phyloP scores from a whole-genome alignment of 2,888 invertebrate species.

The Ferrisia virgata region DNA sequence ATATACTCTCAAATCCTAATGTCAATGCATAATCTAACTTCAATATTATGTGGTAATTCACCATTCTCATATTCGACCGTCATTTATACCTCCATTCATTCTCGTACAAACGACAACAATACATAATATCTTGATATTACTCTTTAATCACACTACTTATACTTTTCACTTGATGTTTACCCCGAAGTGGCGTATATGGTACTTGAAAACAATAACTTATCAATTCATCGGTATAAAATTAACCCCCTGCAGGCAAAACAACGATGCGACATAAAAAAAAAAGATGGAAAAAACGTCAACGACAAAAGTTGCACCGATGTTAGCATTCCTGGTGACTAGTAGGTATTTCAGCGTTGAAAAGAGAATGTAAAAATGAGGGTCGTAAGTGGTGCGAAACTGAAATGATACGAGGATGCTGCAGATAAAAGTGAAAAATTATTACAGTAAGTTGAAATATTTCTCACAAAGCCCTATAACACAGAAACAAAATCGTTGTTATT shows the following conservation, averaged over 20 bases:
- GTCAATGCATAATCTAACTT: too few relatives aligned
- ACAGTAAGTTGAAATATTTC: conserved; percentile 36
- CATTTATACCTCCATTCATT: too few relatives aligned
- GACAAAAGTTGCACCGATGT: conserved; percentile 18
- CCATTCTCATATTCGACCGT: too few relatives aligned
- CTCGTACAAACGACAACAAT: too few relatives aligned
- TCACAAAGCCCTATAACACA: background rate
- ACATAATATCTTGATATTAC: too few relatives aligned
- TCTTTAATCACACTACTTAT: too few relatives aligned
- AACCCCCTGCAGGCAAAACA: background rate
- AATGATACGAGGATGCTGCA: conserved; percentile 26
- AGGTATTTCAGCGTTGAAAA: background rate
- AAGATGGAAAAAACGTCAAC: background rate
- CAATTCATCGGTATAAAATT: background rate
- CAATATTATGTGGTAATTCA: too few relatives aligned
- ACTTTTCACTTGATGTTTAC: too few relatives aligned
- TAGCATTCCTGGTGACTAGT: conserved; percentile 8
- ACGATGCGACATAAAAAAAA: background rate
- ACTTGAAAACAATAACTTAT: background rate
- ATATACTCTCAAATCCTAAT: too few relatives aligned
- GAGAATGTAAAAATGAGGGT: conserved; percentile 31
- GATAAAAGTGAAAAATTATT: conserved; percentile 44
- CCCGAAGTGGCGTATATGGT: too few relatives aligned
- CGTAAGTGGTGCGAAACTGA: conserved; percentile 38
- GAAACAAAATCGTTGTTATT: conserved; percentile 18